These are phyloP conservation scores for Hypanus sabinus DNA, from an alignment of 2,113 vertebrate species.

Conservation along the genomic window DNA sequence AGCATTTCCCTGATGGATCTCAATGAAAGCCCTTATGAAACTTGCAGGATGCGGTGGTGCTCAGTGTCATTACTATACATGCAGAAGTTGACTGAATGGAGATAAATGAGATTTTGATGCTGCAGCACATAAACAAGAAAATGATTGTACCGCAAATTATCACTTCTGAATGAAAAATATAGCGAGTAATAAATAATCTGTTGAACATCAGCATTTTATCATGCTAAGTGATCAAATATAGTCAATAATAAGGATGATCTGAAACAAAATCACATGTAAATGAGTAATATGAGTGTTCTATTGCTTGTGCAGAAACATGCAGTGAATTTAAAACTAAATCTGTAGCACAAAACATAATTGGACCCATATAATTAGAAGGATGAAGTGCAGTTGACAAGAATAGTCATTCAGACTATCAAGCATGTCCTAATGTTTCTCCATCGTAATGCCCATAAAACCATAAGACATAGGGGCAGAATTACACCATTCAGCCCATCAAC, in stretches of 20 bases:
- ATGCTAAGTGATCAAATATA: not conserved
- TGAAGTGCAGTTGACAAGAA: not conserved
- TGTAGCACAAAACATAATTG: not conserved
- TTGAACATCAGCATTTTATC: not conserved
- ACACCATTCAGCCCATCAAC: too few relatives aligned
- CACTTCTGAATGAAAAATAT: not conserved
- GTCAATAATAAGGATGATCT: not conserved
- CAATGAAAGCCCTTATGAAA: not conserved
- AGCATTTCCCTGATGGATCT: not conserved
- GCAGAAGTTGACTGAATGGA: not conserved
- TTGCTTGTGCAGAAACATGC: not conserved
- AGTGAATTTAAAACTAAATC: not conserved
- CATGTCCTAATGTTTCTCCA: not conserved
- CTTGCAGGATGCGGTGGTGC: too few relatives aligned
- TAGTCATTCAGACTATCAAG: not conserved
- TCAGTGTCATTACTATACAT: not conserved
- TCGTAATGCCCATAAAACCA: not conserved
- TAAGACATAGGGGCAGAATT: too few relatives aligned
- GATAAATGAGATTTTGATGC: not conserved
- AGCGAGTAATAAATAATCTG: not conserved
- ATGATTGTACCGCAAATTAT: not conserved
- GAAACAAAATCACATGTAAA: not conserved
- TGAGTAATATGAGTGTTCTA: not conserved
- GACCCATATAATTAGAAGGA: not conserved
- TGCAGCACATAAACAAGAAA: not conserved